Evolutionary conservation across 1,140 invertebrate genomes (phyloP).

Genomic region (Arctopsyche grandis): DNA sequence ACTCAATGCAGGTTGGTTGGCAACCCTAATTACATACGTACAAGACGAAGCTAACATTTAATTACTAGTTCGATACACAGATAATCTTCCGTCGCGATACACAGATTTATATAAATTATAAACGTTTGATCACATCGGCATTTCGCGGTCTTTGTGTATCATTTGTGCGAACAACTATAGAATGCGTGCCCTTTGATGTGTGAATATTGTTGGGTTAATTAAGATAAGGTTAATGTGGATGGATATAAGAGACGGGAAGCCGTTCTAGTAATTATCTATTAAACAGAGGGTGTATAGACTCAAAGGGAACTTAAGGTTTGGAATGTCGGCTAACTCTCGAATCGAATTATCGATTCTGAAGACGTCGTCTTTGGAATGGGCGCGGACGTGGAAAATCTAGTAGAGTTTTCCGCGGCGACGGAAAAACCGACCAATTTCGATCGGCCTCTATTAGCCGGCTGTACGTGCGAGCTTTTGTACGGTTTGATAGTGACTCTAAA

Average conservation of each 20-base stretch:
- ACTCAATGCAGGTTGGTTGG: no score
- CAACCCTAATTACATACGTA: no score
- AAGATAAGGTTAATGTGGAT: background rate
- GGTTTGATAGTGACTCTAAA: no score
- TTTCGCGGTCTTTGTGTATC: no score
- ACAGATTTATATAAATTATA: no score
- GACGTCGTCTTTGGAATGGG: background rate
- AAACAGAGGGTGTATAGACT: background rate
- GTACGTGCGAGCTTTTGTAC: background rate
- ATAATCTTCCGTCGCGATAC: no score
- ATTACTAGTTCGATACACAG: no score
- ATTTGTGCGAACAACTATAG: no score
- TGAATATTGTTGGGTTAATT: conserved; percentile 28
- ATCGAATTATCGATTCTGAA: conserved; percentile 2
- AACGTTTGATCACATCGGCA: no score
- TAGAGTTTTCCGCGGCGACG: background rate
- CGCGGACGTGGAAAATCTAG: background rate
- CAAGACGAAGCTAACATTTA: no score
- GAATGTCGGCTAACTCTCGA: background rate
- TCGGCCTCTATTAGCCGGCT: background rate
- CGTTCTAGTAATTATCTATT: background rate
- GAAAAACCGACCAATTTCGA: no score
- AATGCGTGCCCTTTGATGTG: background rate
- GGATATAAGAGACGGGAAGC: background rate
- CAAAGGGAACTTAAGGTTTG: background rate